Percentiles rank a stretch among this genome's conserved stretches.
phyloP scores from a whole-genome alignment of 2,888 invertebrate species.

The Trichogramma evanescens region DNA sequence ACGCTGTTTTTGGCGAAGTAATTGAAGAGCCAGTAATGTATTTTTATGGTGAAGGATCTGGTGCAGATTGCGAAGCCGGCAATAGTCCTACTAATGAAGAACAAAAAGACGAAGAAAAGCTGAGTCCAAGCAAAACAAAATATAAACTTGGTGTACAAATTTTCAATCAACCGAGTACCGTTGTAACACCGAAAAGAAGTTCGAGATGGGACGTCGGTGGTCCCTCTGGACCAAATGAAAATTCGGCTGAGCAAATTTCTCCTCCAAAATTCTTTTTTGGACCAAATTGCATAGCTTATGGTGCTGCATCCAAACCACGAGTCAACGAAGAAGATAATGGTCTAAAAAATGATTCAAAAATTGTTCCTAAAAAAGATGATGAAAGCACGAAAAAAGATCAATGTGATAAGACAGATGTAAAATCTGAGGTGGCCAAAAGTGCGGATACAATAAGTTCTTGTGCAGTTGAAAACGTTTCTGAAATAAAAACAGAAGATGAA shows the following conservation, averaged over 20 bases:
- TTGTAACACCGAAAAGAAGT: constrained; percentile 35
- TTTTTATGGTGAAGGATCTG: constrained; percentile 66
- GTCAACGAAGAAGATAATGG: constrained; percentile 25
- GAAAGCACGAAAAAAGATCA: background rate
- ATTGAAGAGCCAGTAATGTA: constrained; percentile 67
- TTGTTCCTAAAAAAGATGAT: constrained; percentile 6
- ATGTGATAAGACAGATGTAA: background rate
- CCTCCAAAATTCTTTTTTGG: constrained; percentile 45
- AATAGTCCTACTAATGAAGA: constrained; percentile 48
- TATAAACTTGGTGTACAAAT: constrained; percentile 44
- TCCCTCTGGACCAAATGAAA: constrained; percentile 30
- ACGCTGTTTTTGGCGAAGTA: constrained; percentile 59
- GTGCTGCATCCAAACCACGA: constrained; percentile 10
- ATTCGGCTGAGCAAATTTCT: constrained; percentile 26
- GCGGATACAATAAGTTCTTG: background rate
- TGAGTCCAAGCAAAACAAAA: constrained; percentile 30
- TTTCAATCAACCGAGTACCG: constrained; percentile 30
- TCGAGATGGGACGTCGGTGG: constrained; percentile 50
- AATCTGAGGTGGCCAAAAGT: background rate
- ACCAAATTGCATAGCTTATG: constrained; percentile 43
- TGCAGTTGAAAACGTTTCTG: background rate
- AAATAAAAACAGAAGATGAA: background rate
- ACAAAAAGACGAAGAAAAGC: background rate
- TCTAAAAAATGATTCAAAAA: constrained; percentile 9
- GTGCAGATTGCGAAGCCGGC: constrained; percentile 67